A percentile compares a stretch with the other conserved stretches of the same genome.
Conservation (phyloP, 2,797 vertebrate species). For the Parauchenoglanis ngamensis region DNA sequence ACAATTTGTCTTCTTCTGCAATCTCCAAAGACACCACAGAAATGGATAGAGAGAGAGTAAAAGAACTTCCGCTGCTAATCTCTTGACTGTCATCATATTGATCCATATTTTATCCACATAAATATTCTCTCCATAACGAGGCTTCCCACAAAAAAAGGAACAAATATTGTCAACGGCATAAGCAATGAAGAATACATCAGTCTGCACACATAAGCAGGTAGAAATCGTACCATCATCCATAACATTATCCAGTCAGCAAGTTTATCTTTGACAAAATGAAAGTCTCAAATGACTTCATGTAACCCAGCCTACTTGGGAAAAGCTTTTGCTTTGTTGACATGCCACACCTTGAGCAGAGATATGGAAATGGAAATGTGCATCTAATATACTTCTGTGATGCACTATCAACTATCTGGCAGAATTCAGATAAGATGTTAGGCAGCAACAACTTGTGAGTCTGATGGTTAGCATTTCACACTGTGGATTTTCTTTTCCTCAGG, state of each 20-base stretch:
- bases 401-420: not conserved
- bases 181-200: not conserved
- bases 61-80: not conserved
- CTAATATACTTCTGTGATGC: constrained; percentile 1
- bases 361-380: not conserved
- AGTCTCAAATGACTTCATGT: not conserved
- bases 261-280: not conserved
- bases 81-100: not conserved
- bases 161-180: not conserved
- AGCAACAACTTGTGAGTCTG: not conserved
- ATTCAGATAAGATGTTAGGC: not conserved
- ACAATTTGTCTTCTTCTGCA: constrained; percentile 32
- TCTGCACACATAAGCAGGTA: not conserved
- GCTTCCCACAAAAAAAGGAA: not conserved
- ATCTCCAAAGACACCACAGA: not conserved
- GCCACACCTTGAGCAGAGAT: too few species aligned
- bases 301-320: not conserved
- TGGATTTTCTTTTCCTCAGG: not conserved
- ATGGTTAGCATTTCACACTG: not conserved
- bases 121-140: not conserved
- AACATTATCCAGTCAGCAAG: not conserved
- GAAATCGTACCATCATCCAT: not conserved
- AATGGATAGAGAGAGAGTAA: not conserved
- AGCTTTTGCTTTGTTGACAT: not conserved
- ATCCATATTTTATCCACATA: constrained; percentile 10